Evolutionary conservation across 2,888 invertebrate species (phyloP).

Genomic region (Nasonovia ribisnigri): DNA sequence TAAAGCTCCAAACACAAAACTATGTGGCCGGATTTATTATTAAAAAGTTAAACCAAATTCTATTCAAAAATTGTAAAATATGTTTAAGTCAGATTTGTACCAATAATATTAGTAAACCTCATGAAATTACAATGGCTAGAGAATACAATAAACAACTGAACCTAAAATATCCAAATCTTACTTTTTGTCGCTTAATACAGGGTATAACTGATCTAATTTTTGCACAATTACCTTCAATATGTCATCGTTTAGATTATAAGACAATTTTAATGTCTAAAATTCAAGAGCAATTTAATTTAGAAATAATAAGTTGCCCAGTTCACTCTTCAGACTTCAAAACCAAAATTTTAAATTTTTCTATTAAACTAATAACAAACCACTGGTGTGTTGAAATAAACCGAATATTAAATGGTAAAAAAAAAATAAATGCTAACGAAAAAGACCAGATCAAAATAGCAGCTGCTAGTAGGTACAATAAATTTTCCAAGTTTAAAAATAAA

Average conservation of each 20-base stretch:
- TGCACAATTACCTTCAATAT: not conserved
- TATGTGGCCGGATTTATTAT: not conserved
- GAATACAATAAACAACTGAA: too few species aligned
- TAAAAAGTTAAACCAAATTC: not conserved
- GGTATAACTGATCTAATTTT: too few species aligned
- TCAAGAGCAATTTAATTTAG: not conserved
- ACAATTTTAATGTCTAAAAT: not conserved
- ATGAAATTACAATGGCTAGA: too few species aligned
- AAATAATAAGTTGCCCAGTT: conserved; percentile 2
- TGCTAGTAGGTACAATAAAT: not conserved
- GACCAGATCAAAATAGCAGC: not conserved
- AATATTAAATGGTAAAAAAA: not conserved
- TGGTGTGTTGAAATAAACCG: not conserved
- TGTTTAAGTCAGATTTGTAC: not conserved
- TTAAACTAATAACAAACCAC: conserved; percentile 1
- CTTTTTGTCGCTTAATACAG: too few species aligned
- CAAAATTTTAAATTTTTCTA: not conserved
- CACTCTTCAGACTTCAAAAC: not conserved
- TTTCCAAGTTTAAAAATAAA: not conserved
- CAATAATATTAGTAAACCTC: not conserved
- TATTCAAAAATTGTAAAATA: not conserved
- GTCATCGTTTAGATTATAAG: not conserved
- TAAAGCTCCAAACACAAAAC: not conserved
- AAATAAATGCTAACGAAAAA: not conserved
- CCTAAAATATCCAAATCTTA: too few species aligned